These are phyloP conservation scores for Phengaris arion DNA, from an alignment of 2,888 invertebrate species.

Conservation along the genomic window DNA sequence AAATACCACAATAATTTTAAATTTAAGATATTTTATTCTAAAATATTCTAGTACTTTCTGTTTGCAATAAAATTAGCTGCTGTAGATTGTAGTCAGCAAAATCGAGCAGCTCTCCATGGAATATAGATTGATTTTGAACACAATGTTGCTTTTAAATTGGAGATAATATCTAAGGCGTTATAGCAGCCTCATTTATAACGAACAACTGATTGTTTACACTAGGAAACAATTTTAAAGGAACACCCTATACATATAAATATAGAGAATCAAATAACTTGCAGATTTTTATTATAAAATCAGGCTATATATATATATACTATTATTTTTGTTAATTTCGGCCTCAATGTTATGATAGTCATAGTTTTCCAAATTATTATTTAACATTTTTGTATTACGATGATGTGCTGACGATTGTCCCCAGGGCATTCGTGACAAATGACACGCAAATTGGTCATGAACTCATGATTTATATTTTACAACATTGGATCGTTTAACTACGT, in stretches of 20 bases:
- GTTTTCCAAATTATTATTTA: not conserved
- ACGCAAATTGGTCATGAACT: constrained; percentile 2
- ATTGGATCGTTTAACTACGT: not conserved
- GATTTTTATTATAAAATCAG: too few species aligned
- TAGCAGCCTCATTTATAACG: not conserved
- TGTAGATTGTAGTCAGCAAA: not conserved
- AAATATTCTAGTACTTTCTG: not conserved
- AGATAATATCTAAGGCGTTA: not conserved
- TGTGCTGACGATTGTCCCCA: not conserved
- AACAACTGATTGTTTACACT: too few species aligned
- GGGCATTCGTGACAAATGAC: not conserved
- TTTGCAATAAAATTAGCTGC: not conserved
- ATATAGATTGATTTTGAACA: not conserved
- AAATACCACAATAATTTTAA: not conserved
- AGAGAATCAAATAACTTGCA: too few species aligned
- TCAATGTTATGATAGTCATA: not conserved
- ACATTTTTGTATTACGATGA: not conserved
- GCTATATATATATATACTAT: too few species aligned
- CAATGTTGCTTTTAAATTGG: not conserved
- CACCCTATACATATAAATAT: too few species aligned
- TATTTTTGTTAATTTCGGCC: too few species aligned
- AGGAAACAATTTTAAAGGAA: too few species aligned
- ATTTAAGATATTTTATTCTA: not conserved
- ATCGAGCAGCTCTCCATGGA: not conserved
- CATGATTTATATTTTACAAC: not conserved